Evolutionary conservation across 30 jellyfish, hydroid and myxozoan species (phyloP).

Genomic region (Rhopilema esculentum): DNA sequence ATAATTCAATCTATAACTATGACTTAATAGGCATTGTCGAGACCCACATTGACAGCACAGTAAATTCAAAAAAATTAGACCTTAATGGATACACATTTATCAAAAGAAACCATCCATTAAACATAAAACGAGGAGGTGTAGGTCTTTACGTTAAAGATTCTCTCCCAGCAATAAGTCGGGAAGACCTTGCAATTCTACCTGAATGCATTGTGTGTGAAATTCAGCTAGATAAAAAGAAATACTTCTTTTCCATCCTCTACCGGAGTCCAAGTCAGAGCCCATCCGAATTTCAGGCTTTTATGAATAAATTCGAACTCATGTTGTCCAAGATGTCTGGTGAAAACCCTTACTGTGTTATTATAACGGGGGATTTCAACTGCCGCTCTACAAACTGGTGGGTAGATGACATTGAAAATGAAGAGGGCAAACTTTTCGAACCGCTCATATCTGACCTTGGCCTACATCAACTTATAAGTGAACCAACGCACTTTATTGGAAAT

Average conservation of each 20-base stretch:
- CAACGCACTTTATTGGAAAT: too few species aligned
- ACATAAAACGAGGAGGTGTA: conserved; percentile 53
- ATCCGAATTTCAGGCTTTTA: conserved; percentile 44
- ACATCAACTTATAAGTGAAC: conserved; percentile 22
- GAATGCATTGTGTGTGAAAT: conserved; percentile 49
- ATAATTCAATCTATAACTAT: conserved; percentile 30
- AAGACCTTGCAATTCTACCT: conserved; percentile 51
- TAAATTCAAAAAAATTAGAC: conserved; percentile 27
- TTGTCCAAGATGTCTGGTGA: conserved; percentile 15
- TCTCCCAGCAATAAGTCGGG: conserved; percentile 33
- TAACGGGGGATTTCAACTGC: conserved; percentile 28
- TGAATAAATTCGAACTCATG: conserved; percentile 28
- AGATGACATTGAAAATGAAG: conserved; percentile 38
- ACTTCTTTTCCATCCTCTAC: conserved; percentile 31
- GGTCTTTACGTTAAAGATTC: conserved; percentile 52
- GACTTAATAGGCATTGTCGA: conserved; percentile 17
- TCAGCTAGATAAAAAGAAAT: conserved; percentile 40
- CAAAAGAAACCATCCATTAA: conserved; percentile 38
- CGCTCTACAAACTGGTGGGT: conserved; percentile 34
- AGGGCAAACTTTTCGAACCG: conserved; percentile 19
- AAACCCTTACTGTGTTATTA: conserved; percentile 29
- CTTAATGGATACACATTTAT: conserved; percentile 25
- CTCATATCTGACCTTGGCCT: conserved; percentile 28
- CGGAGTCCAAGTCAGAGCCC: conserved; percentile 74
- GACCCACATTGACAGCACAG: conserved; percentile 47